Percentiles rank a stretch among this genome's conserved stretches.
Conservation (phyloP, 1,140 invertebrate genomes). For the Pomacea maculata region DNA sequence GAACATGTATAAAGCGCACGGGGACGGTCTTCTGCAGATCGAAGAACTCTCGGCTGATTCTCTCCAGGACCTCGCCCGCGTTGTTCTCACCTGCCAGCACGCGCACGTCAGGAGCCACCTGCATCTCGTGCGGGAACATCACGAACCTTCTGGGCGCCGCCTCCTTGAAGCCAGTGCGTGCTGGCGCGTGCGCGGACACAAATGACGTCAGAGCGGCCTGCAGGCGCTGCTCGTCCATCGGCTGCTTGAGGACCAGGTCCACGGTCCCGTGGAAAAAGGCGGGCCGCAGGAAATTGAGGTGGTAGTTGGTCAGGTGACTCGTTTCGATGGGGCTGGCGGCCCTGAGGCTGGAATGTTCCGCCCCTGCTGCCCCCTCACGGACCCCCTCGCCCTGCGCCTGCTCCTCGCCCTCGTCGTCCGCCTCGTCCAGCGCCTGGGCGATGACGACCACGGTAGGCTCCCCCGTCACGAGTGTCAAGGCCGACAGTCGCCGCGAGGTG, state of each 20-base stretch:
- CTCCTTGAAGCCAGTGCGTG: constrained; percentile 6
- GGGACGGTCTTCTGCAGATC: constrained; percentile 14
- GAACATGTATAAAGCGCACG: constrained; percentile 19
- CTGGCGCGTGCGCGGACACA: not conserved
- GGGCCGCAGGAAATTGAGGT: constrained; percentile 3
- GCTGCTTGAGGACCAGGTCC: not conserved
- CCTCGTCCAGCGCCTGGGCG: constrained; percentile 9
- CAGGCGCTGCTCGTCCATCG: not conserved
- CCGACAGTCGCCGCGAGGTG: not conserved
- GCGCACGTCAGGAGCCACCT: not conserved
- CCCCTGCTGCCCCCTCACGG: too few species aligned
- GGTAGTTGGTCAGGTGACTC: constrained; percentile 18
- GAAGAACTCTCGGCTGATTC: constrained; percentile 14
- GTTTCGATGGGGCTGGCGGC: constrained; percentile 4
- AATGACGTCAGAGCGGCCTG: not conserved
- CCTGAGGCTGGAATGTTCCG: too few species aligned
- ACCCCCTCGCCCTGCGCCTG: too few species aligned
- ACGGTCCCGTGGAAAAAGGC: constrained; percentile 13
- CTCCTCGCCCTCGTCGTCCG: not conserved
- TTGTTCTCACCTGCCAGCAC: not conserved
- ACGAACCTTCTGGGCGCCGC: too few species aligned
- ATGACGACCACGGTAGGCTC: not conserved
- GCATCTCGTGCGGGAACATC: too few species aligned
- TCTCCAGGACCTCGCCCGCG: not conserved
- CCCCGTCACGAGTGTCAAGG: constrained; percentile 11